phyloP scores from a whole-genome alignment of 2,888 invertebrate genomes.

The Gastracanthus pulcherrimus region DNA sequence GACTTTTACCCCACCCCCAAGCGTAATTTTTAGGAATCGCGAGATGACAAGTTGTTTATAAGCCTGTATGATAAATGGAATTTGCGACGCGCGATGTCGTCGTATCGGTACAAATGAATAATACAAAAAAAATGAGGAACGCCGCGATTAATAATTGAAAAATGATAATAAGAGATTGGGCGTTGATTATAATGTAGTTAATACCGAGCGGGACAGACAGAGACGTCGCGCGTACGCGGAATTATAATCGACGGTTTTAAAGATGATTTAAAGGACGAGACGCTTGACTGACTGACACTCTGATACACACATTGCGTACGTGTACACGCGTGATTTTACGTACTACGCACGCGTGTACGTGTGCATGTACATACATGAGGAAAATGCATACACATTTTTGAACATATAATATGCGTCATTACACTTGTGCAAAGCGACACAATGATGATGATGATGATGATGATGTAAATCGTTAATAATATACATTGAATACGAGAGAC shows the following conservation, averaged over 20 bases:
- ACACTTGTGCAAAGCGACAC: constrained; percentile 47
- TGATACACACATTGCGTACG: constrained; percentile 13
- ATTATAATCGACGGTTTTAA: constrained; percentile 23
- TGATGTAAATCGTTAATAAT: constrained; percentile 53
- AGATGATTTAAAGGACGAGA: constrained; percentile 52
- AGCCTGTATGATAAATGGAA: constrained; percentile 49
- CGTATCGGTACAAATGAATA: constrained; percentile 42
- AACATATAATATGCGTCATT: constrained; percentile 52
- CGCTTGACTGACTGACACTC: constrained; percentile 58
- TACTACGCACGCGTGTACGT: constrained; percentile 57
- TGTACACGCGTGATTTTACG: constrained; percentile 5
- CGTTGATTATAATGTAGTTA: constrained; percentile 2
- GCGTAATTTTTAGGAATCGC: constrained; percentile 55
- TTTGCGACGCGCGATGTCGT: constrained; percentile 49
- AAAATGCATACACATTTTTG: constrained; percentile 49
- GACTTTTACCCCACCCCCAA: constrained; percentile 3
- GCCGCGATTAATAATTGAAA: constrained; percentile 24
- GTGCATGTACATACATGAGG: constrained; percentile 44
- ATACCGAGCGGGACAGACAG: constrained; percentile 53
- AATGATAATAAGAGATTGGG: constrained; percentile 15
- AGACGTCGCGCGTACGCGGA: constrained; percentile 52
- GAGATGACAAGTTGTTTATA: constrained; percentile 55
- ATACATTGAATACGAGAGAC: constrained; percentile 55
- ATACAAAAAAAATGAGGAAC: too few relatives aligned
- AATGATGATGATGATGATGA: constrained; percentile 25